A percentile compares a stretch with the other conserved stretches of the same genome.
phyloP scores from a whole-genome alignment of 2,113 vertebrate species.

The Centropus unirufus region DNA sequence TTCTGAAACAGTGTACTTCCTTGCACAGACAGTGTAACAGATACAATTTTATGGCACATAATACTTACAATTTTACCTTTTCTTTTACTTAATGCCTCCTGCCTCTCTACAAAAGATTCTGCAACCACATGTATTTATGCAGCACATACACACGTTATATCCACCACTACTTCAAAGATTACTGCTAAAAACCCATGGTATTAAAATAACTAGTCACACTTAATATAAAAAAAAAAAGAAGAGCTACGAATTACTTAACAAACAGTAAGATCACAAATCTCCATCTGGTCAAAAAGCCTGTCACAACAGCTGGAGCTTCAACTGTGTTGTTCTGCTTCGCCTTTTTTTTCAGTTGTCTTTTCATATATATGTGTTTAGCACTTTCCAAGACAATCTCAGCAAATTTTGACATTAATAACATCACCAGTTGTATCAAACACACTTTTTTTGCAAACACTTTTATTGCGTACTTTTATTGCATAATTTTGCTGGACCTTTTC shows the following conservation, averaged over 20 bases:
- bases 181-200: not conserved
- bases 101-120: not conserved
- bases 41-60: not conserved
- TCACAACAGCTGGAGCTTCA: constrained; percentile 7
- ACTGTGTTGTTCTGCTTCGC: not conserved
- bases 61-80: not conserved
- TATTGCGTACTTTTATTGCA: not conserved
- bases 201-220: not conserved
- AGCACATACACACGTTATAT: not conserved
- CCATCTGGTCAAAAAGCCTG: constrained; percentile 6
- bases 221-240: not conserved
- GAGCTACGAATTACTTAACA: not conserved
- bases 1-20: not conserved
- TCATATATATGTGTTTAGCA: not conserved
- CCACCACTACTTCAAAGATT: not conserved
- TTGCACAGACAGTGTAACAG: not conserved
- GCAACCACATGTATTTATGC: not conserved
- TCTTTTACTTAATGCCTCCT: not conserved
- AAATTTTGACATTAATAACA: not conserved
- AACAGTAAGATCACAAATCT: constrained; percentile 1
- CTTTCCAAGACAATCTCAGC: not conserved
- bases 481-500: not conserved
- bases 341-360: not conserved
- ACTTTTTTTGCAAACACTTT: not conserved
- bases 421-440: not conserved